These are phyloP conservation scores for Ifrita kowaldi DNA, from an alignment of 2,113 vertebrate species.

Conservation along the genomic window DNA sequence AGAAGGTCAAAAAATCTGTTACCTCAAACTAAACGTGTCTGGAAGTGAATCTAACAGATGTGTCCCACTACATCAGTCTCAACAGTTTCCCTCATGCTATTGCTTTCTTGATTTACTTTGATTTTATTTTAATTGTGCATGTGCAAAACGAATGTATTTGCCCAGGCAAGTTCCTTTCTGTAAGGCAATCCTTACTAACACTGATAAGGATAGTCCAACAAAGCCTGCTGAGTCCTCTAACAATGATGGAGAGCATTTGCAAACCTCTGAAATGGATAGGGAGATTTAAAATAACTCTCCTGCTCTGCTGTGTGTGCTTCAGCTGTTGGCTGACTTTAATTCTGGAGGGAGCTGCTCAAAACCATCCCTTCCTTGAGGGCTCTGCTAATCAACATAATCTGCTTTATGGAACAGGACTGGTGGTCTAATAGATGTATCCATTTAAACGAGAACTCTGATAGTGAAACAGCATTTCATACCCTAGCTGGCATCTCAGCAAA, in stretches of 20 bases:
- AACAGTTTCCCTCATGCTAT: not conserved
- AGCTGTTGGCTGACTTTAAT: not conserved
- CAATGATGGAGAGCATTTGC: not conserved
- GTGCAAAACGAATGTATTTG: not conserved
- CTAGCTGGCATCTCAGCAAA: not conserved
- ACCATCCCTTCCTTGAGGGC: not conserved
- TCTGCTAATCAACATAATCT: constrained; percentile 14
- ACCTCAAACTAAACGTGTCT: not conserved
- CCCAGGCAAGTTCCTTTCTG: not conserved
- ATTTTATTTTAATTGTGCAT: not conserved
- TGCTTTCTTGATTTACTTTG: not conserved
- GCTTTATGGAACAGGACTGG: not conserved
- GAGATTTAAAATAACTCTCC: not conserved
- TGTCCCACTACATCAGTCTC: not conserved
- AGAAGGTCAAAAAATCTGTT: not conserved
- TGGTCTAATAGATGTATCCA: not conserved
- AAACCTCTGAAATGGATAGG: not conserved
- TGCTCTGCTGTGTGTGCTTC: not conserved
- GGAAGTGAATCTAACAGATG: not conserved
- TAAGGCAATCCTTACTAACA: not conserved
- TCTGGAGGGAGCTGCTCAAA: not conserved
- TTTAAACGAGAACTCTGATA: not conserved
- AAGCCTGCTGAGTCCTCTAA: not conserved
- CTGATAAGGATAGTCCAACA: not conserved
- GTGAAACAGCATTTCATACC: not conserved